These are phyloP conservation scores for Magallana angulata DNA, from an alignment of 1,140 invertebrate genomes.

Conservation along the genomic window DNA sequence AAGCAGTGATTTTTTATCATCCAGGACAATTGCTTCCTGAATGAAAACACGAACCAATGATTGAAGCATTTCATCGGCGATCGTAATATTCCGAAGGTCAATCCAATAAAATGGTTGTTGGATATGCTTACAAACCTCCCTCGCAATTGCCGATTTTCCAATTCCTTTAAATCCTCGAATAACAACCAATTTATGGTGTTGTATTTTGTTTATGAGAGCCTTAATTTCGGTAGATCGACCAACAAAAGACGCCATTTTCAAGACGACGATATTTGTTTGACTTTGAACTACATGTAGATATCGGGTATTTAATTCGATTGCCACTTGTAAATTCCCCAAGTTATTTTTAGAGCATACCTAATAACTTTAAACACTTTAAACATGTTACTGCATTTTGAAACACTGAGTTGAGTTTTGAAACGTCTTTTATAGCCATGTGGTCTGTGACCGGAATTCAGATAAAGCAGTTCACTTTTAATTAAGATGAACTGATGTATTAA, in stretches of 20 bases:
- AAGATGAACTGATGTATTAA: too few species aligned
- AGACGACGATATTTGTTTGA: too few species aligned
- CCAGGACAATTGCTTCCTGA: background rate
- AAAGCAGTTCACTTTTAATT: too few species aligned
- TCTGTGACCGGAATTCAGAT: too few species aligned
- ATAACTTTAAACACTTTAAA: too few species aligned
- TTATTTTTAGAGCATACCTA: too few species aligned
- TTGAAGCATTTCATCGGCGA: background rate
- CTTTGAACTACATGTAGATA: too few species aligned
- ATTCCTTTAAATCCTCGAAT: background rate
- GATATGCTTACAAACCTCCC: background rate
- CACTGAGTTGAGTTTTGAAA: too few species aligned
- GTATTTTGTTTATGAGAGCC: background rate
- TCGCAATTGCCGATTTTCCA: background rate
- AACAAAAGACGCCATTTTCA: background rate
- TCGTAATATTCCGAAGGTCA: background rate
- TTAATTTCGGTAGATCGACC: background rate
- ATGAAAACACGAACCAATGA: background rate
- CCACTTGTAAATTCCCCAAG: too few species aligned
- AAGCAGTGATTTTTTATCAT: background rate
- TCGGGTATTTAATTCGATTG: too few species aligned
- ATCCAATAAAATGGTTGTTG: background rate
- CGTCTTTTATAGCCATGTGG: too few species aligned
- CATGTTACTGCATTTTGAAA: too few species aligned
- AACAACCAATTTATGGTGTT: background rate